Percentiles rank a stretch among this genome's conserved stretches.
phyloP scores from a whole-genome alignment of 2,113 vertebrate species.

The Eulemur rufifrons region DNA sequence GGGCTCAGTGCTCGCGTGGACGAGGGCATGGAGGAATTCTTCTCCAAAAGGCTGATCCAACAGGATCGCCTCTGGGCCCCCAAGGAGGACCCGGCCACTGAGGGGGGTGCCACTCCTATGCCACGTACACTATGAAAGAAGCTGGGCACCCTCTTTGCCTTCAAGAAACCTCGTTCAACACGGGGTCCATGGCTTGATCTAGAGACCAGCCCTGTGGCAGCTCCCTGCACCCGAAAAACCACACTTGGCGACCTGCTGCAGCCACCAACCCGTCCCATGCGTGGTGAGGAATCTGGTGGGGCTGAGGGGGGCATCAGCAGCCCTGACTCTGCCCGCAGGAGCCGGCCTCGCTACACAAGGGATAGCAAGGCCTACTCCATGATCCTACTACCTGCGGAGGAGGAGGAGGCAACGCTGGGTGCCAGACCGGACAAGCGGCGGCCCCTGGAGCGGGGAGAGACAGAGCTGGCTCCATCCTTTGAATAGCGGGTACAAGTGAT shows the following conservation, averaged over 20 bases:
- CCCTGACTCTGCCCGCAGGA: conserved; percentile 86
- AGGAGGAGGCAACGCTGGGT: conserved; percentile 86
- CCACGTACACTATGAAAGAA: conserved; percentile 97
- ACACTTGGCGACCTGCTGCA: conserved; percentile 93
- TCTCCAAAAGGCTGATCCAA: conserved; percentile 94
- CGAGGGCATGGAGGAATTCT: conserved; percentile 97
- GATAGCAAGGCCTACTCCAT: conserved; percentile 96
- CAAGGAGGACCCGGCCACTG: conserved; percentile 49
- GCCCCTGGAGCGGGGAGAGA: conserved; percentile 85
- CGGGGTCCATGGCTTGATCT: conserved; percentile 88
- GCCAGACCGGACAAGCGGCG: conserved; percentile 89
- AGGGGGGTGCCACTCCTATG: conserved; percentile 78
- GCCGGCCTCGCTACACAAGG: conserved; percentile 89
- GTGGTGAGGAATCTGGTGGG: conserved; percentile 81
- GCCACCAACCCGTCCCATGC: conserved; percentile 86
- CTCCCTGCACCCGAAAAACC: conserved; percentile 87
- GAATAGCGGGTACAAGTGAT: conserved; percentile 94
- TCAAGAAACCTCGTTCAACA: conserved; percentile 93
- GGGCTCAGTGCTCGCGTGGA: conserved; percentile 92
- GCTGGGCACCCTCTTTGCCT: conserved; percentile 96
- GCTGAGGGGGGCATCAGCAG: conserved; percentile 85
- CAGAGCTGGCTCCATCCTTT: conserved; percentile 90
- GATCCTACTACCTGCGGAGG: conserved; percentile 91
- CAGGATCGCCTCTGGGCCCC: conserved; percentile 84
- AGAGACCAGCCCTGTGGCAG: conserved; percentile 80